Evolutionary conservation across 2,113 vertebrate species (phyloP).

Genomic region (Phoenicopterus ruber): DNA sequence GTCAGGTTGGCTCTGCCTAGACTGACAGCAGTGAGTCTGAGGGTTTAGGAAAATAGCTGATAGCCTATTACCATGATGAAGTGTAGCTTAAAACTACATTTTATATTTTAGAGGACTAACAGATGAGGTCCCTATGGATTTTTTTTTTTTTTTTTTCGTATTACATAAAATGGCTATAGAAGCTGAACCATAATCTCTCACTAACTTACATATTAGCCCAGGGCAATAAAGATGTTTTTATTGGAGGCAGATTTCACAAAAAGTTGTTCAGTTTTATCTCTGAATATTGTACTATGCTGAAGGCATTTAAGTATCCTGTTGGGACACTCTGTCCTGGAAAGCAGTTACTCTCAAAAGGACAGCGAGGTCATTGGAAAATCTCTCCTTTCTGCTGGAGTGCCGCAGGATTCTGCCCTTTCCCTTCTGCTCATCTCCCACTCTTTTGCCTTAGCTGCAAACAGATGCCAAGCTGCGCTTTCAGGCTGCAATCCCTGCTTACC

Average conservation of each 20-base stretch:
- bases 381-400: neutral
- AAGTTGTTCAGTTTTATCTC: conserved; percentile 47
- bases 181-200: conserved; percentile 56
- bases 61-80: conserved; percentile 62
- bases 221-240: conserved; percentile 70
- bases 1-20: conserved; percentile 33
- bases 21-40: conserved; percentile 32
- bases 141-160: conserved; percentile 12
- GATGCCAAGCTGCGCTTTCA: neutral
- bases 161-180: conserved; percentile 59
- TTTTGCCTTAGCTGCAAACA: neutral
- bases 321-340: conserved; percentile 30
- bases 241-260: conserved; percentile 67
- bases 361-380: neutral
- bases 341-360: neutral
- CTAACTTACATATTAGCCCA: conserved; percentile 67
- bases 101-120: conserved; percentile 63
- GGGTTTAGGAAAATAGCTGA: conserved; percentile 38
- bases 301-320: conserved; percentile 23
- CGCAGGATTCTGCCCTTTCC: neutral
- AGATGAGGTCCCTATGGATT: conserved; percentile 47
- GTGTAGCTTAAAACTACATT: conserved; percentile 61
- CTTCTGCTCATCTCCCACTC: neutral
- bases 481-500: neutral
- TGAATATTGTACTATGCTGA: neutral